Conservation (phyloP, 2,888 invertebrate genomes). For the Drosophila barbarae region DNA sequence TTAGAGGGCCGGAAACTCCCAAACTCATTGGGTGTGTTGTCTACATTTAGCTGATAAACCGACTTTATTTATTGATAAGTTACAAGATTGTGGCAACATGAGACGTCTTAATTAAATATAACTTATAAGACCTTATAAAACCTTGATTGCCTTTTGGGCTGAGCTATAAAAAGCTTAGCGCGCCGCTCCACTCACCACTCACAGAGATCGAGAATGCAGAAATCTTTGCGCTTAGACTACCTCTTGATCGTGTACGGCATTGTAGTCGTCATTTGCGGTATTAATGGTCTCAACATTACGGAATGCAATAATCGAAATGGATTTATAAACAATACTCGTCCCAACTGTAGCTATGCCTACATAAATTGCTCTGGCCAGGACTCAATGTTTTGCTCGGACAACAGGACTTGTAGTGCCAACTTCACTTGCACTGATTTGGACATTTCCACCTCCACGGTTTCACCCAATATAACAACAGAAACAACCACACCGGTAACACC, state of each 20-base stretch:
- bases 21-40: constrained; percentile 35
- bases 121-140: constrained; percentile 43
- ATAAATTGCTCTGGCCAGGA: constrained; percentile 48
- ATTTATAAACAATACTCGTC: constrained; percentile 36
- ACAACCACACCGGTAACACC: constrained; percentile 1
- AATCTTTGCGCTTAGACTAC: constrained; percentile 43
- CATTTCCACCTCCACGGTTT: constrained; percentile 3
- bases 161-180: constrained; percentile 64
- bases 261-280: constrained; percentile 19
- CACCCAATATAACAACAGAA: constrained; percentile 7
- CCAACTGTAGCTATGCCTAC: constrained; percentile 40
- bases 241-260: constrained; percentile 24
- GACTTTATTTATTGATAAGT: constrained; percentile 49
- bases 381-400: constrained; percentile 47
- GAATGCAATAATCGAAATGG: constrained; percentile 35
- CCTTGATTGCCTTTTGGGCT: constrained; percentile 22
- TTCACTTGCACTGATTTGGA: constrained; percentile 25
- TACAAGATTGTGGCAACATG: constrained; percentile 48
- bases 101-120: constrained; percentile 62
- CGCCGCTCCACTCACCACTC: constrained; percentile 19
- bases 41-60: constrained; percentile 52
- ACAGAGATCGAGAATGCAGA: constrained; percentile 54
- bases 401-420: constrained; percentile 18
- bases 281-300: constrained; percentile 32
- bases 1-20: constrained; percentile 40